Base-by-base conservation (phyloP, 2,888 invertebrate genomes). In the Linyphia triangularis region DNA sequence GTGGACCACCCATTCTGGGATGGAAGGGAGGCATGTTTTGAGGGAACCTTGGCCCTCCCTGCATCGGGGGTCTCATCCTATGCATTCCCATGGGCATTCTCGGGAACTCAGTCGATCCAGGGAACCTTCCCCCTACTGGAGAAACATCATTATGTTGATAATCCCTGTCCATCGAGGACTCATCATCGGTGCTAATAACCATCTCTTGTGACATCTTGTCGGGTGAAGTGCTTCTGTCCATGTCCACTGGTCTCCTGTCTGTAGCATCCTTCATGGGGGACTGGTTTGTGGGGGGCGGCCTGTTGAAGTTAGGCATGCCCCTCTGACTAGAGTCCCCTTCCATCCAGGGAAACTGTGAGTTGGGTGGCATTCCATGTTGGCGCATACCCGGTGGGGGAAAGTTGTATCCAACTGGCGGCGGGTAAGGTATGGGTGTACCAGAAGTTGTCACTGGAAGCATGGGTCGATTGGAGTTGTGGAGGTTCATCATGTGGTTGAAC, bases 91-190 rank as follows among this genome's bases (percentile, higher is more conserved):
- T 73, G 10, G 88, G 88, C 37, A 75, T 24, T 40, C 88, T 81
- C 10, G 59, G 86, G 67, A 85, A 81, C 16, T 82, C 81, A n/a
- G 63, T 79, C n/a, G 28, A n/a, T n/a, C 67, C 61, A 16, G 70
- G 85, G 61, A 67, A 81, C 10, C 75, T 28, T 16, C 59, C 67
- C 7, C 67, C 81, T 22, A 51, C n/a, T 16, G 69, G 51, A n/a
- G 65, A 37, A 22, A 79, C 72, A 10, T 88, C 79, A 22, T 6
- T n/a, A 16, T 57, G 61, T 13, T 70, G 26, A 69, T 81, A 88
- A 51, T 88, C 86, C 22, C 67, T 51, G 75, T 88, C 86, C 86
- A 88, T 88, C 16, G 86, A 88, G 26, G 86, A 81, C 69, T 88
- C 86, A 43, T 88, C 86, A 59, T 88, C 86, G 0, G 81, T 88